Conservation (phyloP, 2,113 vertebrate genomes). For the Pelusios castaneus region DNA sequence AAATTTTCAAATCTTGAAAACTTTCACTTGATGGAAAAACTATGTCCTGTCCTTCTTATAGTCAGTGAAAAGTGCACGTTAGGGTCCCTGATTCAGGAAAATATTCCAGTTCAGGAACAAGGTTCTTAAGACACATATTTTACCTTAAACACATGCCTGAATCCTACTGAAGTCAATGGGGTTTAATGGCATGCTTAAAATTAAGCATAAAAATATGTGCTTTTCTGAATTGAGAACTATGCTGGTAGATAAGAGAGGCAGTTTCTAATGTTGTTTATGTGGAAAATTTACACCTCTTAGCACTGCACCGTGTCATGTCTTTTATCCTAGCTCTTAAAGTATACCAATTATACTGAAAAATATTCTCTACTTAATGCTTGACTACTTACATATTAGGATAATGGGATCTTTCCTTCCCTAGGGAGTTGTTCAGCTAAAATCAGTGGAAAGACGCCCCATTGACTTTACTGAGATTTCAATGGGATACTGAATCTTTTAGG, state of each 20-base stretch:
- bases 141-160: accelerated
- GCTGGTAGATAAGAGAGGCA: constrained; percentile 33
- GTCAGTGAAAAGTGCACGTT: neutral
- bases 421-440: constrained; percentile 6
- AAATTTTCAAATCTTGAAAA: no score
- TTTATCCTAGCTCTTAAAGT: constrained; percentile 26
- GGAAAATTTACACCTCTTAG: constrained; percentile 53
- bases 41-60: neutral
- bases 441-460: neutral
- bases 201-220: neutral
- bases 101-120: constrained; percentile 4
- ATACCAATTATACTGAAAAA: constrained; percentile 50
- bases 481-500: neutral
- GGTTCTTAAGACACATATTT: neutral
- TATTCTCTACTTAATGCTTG: constrained; percentile 39
- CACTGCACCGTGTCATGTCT: constrained; percentile 61
- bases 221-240: neutral
- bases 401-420: constrained; percentile 36
- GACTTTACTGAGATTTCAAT: neutral
- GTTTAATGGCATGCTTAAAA: constrained; percentile 5
- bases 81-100: neutral
- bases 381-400: constrained; percentile 49
- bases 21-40: no score
- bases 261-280: constrained; percentile 6
- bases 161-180: constrained; percentile 12